A percentile compares a stretch with the other conserved stretches of the same genome.
Evolutionary conservation across 2,797 vertebrate species (phyloP).

Genomic region (Malacoraja senta): DNA sequence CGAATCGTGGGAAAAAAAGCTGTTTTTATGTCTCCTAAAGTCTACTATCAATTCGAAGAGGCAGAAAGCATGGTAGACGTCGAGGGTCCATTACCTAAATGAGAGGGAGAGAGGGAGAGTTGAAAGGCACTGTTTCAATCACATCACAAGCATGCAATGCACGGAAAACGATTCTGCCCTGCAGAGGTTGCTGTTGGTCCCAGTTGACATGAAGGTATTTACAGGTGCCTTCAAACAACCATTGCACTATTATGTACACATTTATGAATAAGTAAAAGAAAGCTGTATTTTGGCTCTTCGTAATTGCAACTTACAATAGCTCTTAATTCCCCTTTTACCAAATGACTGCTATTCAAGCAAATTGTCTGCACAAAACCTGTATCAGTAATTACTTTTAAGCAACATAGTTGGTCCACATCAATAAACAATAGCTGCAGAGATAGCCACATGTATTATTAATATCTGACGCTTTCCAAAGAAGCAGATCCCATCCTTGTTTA

Average conservation of each 20-base stretch:
- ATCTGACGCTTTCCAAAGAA: background rate
- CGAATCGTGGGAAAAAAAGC: too few species aligned
- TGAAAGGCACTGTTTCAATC: background rate
- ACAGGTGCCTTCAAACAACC: background rate
- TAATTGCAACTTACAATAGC: slow-evolving; percentile 2
- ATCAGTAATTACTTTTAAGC: slow-evolving; percentile 2
- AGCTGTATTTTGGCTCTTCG: background rate
- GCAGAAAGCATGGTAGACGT: background rate
- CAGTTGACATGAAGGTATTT: background rate
- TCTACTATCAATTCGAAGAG: too few species aligned
- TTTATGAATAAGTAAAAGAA: background rate
- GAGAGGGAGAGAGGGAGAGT: background rate
- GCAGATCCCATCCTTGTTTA: background rate
- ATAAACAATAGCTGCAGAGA: background rate
- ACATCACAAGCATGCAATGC: background rate
- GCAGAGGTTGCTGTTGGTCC: background rate
- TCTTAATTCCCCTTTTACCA: background rate
- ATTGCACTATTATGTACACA: background rate
- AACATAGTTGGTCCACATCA: background rate
- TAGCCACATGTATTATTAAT: background rate
- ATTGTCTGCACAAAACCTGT: background rate
- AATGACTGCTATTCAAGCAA: slow-evolving; percentile 16
- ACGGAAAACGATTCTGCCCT: background rate
- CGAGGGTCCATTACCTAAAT: background rate
- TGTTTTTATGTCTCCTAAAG: too few species aligned